phyloP scores from a whole-genome alignment of 2,797 vertebrate species.

The Typhlichthys eigenmanni region DNA sequence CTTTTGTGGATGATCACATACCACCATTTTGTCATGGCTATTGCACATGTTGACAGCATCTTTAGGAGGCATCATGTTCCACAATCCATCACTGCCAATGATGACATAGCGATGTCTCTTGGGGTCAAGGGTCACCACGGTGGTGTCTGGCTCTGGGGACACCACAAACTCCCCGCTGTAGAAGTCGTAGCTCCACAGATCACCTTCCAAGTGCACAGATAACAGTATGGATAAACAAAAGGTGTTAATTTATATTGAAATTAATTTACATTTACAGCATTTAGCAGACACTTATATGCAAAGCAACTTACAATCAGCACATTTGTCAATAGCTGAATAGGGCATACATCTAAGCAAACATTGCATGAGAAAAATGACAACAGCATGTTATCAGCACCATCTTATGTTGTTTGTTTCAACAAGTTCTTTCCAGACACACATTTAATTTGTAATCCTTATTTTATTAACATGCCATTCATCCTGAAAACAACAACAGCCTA shows the following conservation, averaged over 20 bases:
- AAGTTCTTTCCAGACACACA: too few species aligned
- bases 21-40: slow-evolving; percentile 92
- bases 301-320: too few species aligned
- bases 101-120: slow-evolving; percentile 93
- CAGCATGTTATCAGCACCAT: too few species aligned
- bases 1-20: slow-evolving; percentile 57
- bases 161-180: slow-evolving; percentile 99
- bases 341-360: too few species aligned
- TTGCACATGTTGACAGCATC: slow-evolving; percentile 94
- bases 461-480: too few species aligned
- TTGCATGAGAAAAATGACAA: too few species aligned
- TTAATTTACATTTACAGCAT: too few species aligned
- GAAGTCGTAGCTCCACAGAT: slow-evolving; percentile 98
- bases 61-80: slow-evolving; percentile 98
- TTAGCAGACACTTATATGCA: too few species aligned
- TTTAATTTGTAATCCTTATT: too few species aligned
- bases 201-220: slow-evolving; percentile 70
- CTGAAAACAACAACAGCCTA: too few species aligned
- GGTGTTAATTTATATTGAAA: not conserved
- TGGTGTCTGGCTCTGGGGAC: slow-evolving; percentile 95
- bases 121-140: slow-evolving; percentile 91
- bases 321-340: too few species aligned
- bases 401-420: too few species aligned
- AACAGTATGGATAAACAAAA: not conserved
- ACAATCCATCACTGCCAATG: slow-evolving; percentile 95